These are phyloP conservation scores for Periphyllus acericola DNA, from an alignment of 2,888 invertebrate genomes.

Conservation along the genomic window DNA sequence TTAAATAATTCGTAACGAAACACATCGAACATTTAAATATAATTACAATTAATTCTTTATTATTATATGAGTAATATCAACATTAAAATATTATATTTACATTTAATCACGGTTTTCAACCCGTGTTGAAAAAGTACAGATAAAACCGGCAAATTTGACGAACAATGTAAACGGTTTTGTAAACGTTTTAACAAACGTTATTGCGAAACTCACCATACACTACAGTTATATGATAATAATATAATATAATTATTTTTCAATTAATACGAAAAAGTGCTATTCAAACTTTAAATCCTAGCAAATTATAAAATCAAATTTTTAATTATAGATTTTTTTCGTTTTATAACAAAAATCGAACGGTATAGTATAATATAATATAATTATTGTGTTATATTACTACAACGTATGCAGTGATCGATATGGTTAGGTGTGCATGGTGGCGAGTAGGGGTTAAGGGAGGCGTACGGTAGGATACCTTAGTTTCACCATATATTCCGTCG, in stretches of 20 bases:
- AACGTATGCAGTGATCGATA: neutral
- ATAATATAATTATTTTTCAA: neutral
- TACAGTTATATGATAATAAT: neutral
- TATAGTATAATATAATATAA: neutral
- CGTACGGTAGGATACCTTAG: neutral
- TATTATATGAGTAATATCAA: conserved; percentile 2
- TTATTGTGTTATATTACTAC: no score
- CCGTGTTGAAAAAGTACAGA: neutral
- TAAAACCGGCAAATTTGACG: neutral
- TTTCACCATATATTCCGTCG: neutral
- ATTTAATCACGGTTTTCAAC: neutral
- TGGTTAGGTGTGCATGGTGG: neutral
- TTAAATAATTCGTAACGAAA: conserved; percentile 27
- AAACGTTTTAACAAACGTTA: neutral
- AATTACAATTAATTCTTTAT: neutral
- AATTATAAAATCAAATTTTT: neutral
- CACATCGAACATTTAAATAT: neutral
- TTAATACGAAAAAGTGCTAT: neutral
- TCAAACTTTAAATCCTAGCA: neutral
- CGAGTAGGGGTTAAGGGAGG: no score
- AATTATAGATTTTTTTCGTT: neutral
- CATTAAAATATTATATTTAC: neutral
- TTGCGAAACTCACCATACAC: neutral
- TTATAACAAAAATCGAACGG: neutral
- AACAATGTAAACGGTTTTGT: neutral